Evolutionary conservation across 2,888 invertebrate genomes (phyloP).

Genomic region (Pharmacophagus antenor): DNA sequence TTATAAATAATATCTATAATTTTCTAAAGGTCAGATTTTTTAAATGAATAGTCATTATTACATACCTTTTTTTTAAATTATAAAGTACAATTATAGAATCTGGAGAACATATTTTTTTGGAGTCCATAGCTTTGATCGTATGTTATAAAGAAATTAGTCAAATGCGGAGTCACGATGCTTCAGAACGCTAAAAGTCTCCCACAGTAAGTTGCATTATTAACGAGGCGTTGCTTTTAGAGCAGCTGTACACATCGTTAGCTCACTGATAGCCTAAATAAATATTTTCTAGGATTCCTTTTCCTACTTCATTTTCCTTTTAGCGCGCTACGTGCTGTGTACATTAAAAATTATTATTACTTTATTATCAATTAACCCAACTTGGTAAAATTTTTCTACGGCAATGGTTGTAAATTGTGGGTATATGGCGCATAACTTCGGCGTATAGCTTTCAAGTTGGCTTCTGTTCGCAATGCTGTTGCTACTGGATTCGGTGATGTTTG

Average conservation of each 20-base stretch:
- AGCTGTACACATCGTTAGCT: conserved; percentile 23
- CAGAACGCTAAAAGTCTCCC: conserved; percentile 14
- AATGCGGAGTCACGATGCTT: not conserved
- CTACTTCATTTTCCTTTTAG: not conserved
- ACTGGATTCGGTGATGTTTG: too few species aligned
- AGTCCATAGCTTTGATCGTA: not conserved
- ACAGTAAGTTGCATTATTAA: conserved; percentile 11
- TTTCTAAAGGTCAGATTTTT: too few species aligned
- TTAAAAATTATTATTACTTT: not conserved
- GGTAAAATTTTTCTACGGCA: not conserved
- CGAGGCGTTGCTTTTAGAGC: conserved; percentile 8
- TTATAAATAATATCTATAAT: too few species aligned
- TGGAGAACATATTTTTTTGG: not conserved
- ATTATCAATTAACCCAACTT: not conserved
- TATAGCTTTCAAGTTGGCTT: too few species aligned
- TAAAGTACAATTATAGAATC: not conserved
- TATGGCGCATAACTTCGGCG: too few species aligned
- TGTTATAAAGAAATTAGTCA: not conserved
- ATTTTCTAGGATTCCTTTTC: conserved; percentile 20
- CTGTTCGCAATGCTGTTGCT: too few species aligned
- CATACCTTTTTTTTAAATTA: not conserved
- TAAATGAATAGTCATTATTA: too few species aligned
- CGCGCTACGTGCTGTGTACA: not conserved
- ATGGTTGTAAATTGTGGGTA: too few species aligned
- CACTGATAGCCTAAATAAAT: conserved; percentile 19